Conservation (phyloP, 1,140 invertebrate species). For the Temnothorax longispinosus region DNA sequence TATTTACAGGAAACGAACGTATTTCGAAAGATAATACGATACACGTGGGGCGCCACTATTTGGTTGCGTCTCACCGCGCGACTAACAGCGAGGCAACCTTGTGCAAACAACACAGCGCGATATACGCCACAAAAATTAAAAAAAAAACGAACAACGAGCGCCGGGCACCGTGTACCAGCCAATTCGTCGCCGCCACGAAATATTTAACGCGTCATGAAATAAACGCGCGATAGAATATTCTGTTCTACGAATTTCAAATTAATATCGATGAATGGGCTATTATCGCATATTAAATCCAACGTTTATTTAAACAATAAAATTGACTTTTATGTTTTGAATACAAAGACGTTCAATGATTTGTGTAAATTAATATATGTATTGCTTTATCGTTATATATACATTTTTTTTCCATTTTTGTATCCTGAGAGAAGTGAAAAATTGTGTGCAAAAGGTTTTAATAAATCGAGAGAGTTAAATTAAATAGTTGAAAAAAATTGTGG, state of each 20-base stretch:
- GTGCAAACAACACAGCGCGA: not conserved
- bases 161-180: not conserved
- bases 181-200: not conserved
- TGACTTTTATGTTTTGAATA: not conserved
- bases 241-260: not conserved
- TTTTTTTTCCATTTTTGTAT: not conserved
- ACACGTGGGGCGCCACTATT: not conserved
- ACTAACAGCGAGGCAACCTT: slow-evolving; percentile 4
- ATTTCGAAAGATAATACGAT: not conserved
- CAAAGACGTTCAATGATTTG: not conserved
- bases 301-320: not conserved
- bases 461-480: not conserved
- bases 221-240: not conserved
- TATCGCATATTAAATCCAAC: not conserved
- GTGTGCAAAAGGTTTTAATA: not conserved
- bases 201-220: slow-evolving; percentile 1
- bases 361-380: slow-evolving; percentile 5
- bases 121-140: not conserved
- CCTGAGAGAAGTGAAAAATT: not conserved
- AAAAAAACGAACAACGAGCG: not conserved
- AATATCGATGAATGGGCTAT: not conserved
- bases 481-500: not conserved
- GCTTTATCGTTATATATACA: not conserved
- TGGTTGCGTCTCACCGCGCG: not conserved
- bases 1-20: slow-evolving; percentile 13